phyloP scores from a whole-genome alignment of 35 echinoderm and acorn worm species.

The Diadema setosum region DNA sequence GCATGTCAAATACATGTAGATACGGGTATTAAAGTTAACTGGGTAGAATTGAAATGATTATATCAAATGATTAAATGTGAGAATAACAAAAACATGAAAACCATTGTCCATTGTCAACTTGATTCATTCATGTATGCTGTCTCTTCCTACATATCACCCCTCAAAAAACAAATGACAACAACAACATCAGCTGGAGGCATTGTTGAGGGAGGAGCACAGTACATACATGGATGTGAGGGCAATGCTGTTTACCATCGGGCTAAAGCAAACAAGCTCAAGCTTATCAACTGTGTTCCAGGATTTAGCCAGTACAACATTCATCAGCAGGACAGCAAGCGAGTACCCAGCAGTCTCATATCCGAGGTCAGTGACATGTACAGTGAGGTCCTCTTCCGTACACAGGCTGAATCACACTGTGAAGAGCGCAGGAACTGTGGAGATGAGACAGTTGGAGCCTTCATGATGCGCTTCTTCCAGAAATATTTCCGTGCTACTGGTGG shows the following conservation, averaged over 20 bases:
- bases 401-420: neutral
- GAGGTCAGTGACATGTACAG: neutral
- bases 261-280: neutral
- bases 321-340: neutral
- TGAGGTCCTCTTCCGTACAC: neutral
- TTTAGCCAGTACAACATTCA: neutral
- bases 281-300: neutral
- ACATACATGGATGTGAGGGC: constrained; percentile 14
- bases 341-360: neutral
- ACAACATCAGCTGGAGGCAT: neutral
- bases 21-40: no score
- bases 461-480: neutral
- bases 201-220: neutral
- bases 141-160: neutral
- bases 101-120: no score
- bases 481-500: neutral
- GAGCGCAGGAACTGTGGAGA: neutral
- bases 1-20: no score
- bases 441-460: neutral
- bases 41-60: no score
- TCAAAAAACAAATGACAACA: neutral
- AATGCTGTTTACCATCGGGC: neutral
- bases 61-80: no score
- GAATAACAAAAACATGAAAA: no score
- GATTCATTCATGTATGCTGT: no score